Evolutionary conservation across 2,113 vertebrate species (phyloP).

Genomic region (Otis tarda): DNA sequence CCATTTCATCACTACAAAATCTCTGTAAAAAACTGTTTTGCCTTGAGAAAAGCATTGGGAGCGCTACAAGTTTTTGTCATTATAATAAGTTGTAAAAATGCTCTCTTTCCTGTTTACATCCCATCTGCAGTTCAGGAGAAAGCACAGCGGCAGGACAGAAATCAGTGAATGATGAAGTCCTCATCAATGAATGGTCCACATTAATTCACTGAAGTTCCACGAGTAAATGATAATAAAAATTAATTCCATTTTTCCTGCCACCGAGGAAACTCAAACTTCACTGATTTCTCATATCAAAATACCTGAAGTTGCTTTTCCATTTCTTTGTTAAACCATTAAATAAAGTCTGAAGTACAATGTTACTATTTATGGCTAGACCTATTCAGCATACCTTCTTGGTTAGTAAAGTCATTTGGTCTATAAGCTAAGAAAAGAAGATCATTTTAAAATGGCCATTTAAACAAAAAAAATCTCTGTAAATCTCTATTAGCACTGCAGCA

Average conservation of each 20-base stretch:
- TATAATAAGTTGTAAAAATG: neutral
- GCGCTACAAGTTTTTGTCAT: neutral
- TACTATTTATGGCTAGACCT: neutral
- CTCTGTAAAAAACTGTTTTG: neutral
- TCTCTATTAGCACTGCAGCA: neutral
- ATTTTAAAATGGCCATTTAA: neutral
- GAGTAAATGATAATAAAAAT: neutral
- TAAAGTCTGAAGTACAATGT: neutral
- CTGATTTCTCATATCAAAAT: neutral
- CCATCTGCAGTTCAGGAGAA: neutral
- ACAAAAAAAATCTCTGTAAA: conserved; percentile 29
- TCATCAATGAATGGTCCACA: neutral
- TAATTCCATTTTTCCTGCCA: neutral
- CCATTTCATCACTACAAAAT: neutral
- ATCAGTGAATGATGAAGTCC: neutral
- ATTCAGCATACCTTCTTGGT: neutral
- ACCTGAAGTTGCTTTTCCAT: neutral
- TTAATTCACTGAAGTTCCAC: neutral
- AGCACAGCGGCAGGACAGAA: neutral
- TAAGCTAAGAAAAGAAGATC: neutral
- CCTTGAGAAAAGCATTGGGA: neutral
- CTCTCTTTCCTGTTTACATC: neutral
- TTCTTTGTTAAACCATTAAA: neutral
- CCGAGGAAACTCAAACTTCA: neutral
- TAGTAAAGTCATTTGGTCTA: neutral